Base-by-base conservation (phyloP, 2,888 invertebrate genomes). In the Philereme transversata region DNA sequence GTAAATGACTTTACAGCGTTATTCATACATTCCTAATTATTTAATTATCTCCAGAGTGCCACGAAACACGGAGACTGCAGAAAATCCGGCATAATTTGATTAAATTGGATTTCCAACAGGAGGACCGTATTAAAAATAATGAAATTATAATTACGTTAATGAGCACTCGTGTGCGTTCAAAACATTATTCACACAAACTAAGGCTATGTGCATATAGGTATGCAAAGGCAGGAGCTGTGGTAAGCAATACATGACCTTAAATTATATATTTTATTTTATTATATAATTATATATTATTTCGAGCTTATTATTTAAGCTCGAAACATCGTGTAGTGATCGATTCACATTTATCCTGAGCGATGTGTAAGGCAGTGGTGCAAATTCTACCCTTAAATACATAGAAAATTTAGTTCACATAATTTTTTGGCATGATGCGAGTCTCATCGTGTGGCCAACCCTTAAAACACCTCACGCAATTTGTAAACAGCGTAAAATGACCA, bases 11-110 rank as follows among this genome's bases (percentile, higher is more conserved):
- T 86, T 87, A 86, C 86, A 83, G 82, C 87, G 83, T 88, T 86
- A 89, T 88, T 90, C 89, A 90, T 90, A 89, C 88, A 90, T 90
- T 89, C 81, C 88, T 90, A 90, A 91, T 90, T 88, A 90, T 90
- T 90, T 90, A 90, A 91, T 91, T 90, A 90, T 88, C 89, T 88
- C 85, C 78, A 76, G 83, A 87, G 86, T 84, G 79, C 82, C 72
- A 72, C 81, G 79, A 79, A 78, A 83, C 78, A 82, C 80, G 78
- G 76, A 36, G 76, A 79, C 81, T 84, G 81, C 83, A 87, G 85
- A 85, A 86, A 87, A 85, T 83, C 81, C 82, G 68, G 72, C 74
- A 77, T 83, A 86, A 87, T 87, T 84, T 86, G 82, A 85, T 86
- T 80, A 84, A 88, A 88, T 85, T 84, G 81, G 82, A 86, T 84